Conservation (phyloP, 92 coral and sea anemone species). For the Porites lobata region DNA sequence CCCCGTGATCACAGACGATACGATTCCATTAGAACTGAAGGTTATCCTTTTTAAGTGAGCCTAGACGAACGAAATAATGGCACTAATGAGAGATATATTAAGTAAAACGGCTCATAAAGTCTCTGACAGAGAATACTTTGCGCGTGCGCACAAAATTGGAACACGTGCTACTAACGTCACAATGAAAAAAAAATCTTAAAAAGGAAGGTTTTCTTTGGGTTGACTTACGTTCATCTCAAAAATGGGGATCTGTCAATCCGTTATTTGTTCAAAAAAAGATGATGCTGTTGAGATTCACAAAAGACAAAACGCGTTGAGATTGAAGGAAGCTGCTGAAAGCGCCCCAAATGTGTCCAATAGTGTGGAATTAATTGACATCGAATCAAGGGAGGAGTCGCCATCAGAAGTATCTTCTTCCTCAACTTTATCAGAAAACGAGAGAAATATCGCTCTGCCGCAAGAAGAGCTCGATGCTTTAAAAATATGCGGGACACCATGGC, state of each 20-base stretch:
- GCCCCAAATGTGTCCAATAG: neutral
- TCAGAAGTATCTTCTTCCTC: slow-evolving; percentile 2
- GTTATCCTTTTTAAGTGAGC: too few species aligned
- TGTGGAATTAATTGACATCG: neutral
- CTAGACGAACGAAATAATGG: too few species aligned
- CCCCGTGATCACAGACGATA: too few species aligned
- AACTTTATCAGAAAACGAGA: neutral
- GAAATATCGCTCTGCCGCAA: neutral
- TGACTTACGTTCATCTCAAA: neutral
- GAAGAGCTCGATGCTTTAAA: slow-evolving; percentile 1
- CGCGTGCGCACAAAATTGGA: neutral
- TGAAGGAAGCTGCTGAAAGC: neutral
- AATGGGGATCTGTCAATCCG: slow-evolving; percentile 12
- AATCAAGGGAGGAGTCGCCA: neutral
- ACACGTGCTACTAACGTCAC: neutral
- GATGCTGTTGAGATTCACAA: neutral
- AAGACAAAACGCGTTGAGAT: neutral
- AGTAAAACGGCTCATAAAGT: too few species aligned
- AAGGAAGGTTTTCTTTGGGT: neutral
- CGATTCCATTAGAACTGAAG: too few species aligned
- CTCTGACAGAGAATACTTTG: neutral
- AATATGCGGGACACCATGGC: slow-evolving; percentile 17
- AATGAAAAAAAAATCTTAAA: neutral
- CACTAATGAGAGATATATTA: too few species aligned
- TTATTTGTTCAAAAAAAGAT: neutral